Percentiles rank a stretch among this genome's conserved stretches.
Conservation (phyloP, 2,888 invertebrate genomes). For the Antitype chi region DNA sequence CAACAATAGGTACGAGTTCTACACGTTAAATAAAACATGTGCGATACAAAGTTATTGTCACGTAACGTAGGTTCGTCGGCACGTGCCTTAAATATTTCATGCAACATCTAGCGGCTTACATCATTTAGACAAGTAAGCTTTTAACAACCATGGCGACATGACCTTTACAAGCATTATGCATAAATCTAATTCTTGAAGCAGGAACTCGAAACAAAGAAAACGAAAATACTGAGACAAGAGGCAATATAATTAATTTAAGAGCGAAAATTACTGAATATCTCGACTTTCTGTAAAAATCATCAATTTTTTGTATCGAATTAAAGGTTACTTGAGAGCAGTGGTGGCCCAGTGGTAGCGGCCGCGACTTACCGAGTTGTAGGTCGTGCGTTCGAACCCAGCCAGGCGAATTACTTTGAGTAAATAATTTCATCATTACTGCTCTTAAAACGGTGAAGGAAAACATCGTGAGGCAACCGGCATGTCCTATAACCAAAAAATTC, state of each 20-base stretch:
- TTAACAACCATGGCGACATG: constrained; percentile 29
- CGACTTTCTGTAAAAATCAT: constrained; percentile 36
- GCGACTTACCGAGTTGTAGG: no score
- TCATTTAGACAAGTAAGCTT: constrained; percentile 31
- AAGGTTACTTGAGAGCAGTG: constrained; percentile 33
- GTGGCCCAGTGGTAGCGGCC: no score
- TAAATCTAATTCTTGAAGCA: constrained; percentile 33
- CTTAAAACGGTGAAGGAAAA: no score
- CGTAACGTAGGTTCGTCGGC: constrained; percentile 51
- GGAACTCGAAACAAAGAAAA: constrained; percentile 25
- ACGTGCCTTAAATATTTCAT: constrained; percentile 63
- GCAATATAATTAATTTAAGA: constrained; percentile 45
- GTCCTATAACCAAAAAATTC: no score
- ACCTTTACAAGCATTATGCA: constrained; percentile 27
- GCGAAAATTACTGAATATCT: constrained; percentile 23
- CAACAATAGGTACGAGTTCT: constrained; percentile 44
- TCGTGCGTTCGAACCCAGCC: no score
- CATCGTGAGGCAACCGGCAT: no score
- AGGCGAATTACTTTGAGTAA: no score
- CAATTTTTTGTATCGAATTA: constrained; percentile 42
- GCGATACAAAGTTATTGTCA: constrained; percentile 60
- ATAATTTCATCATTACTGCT: no score
- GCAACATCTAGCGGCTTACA: constrained; percentile 39
- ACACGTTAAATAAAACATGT: constrained; percentile 56
- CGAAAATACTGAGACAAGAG: constrained; percentile 18